Evolutionary conservation across 2,113 vertebrate genomes (phyloP).

Genomic region (Atlantisia rogersi): DNA sequence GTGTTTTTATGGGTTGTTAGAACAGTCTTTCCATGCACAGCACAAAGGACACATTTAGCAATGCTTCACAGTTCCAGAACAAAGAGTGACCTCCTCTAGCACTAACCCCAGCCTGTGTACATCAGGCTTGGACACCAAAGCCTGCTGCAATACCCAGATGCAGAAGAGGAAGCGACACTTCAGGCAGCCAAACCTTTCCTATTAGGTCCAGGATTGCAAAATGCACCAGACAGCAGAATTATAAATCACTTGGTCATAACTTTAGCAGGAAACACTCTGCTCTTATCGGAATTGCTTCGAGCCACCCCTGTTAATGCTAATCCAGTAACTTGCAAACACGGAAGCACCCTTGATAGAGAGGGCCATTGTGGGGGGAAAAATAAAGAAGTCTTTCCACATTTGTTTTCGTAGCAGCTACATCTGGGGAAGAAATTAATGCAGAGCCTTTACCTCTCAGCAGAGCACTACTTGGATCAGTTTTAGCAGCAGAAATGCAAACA

Average conservation of each 20-base stretch:
- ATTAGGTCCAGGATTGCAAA: neutral
- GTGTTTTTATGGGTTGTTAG: neutral
- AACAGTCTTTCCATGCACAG: neutral
- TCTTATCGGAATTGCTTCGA: slow-evolving; percentile 21
- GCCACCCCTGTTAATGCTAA: slow-evolving; percentile 39
- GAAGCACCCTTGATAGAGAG: neutral
- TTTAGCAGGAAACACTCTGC: slow-evolving; percentile 40
- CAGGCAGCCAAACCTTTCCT: neutral
- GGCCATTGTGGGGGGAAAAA: neutral
- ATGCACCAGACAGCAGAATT: slow-evolving; percentile 48
- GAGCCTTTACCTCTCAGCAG: slow-evolving; percentile 7
- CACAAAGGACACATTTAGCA: neutral
- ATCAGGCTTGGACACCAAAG: neutral
- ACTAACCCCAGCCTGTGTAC: neutral
- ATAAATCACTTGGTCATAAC: neutral
- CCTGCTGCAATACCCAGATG: neutral
- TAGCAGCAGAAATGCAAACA: neutral
- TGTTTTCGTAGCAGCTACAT: slow-evolving; percentile 32
- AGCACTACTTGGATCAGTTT: neutral
- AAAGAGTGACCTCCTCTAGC: neutral
- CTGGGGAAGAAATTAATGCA: slow-evolving; percentile 6
- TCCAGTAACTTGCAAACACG: neutral
- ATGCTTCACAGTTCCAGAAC: neutral
- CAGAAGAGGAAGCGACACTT: slow-evolving; percentile 20
- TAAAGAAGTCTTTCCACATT: neutral